Evolutionary conservation across 1,140 invertebrate genomes (phyloP).

Genomic region (Drosophila lini): DNA sequence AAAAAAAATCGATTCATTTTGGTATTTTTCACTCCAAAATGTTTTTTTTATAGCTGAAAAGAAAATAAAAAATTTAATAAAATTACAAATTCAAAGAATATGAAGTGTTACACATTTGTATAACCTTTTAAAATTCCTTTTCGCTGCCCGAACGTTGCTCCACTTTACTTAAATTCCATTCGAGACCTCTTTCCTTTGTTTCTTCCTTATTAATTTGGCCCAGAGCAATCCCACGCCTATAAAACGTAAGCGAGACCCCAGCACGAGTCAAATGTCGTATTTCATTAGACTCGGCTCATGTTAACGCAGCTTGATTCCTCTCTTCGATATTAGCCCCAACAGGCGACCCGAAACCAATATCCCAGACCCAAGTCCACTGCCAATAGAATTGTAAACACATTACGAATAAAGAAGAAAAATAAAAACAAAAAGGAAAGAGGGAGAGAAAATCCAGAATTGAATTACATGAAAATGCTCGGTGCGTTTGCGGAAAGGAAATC

Average conservation of each 20-base stretch:
- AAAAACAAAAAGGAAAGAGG: constrained; percentile 15
- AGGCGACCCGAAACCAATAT: constrained; percentile 23
- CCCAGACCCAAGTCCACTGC: constrained; percentile 34
- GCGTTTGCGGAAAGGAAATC: constrained; percentile 78
- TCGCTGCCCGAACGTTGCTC: not conserved
- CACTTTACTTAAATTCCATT: constrained; percentile 23
- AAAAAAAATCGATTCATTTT: not conserved
- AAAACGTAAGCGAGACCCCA: constrained; percentile 56
- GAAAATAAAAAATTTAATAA: too few species aligned
- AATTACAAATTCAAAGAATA: not conserved
- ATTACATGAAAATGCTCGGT: constrained; percentile 79
- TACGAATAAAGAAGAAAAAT: constrained; percentile 44
- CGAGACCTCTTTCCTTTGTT: not conserved
- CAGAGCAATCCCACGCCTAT: constrained; percentile 78
- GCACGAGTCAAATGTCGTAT: constrained; percentile 83
- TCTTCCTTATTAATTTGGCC: constrained; percentile 53
- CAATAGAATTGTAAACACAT: constrained; percentile 80
- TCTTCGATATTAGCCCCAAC: constrained; percentile 8
- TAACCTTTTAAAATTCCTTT: not conserved
- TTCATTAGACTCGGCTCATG: constrained; percentile 73
- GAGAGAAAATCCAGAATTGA: constrained; percentile 64
- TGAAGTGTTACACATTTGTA: not conserved
- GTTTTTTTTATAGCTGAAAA: rapidly evolving
- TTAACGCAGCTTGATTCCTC: constrained; percentile 59
- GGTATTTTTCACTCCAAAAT: not conserved